Evolutionary conservation across 2,797 vertebrate species (phyloP), one percentile per base, ranked within the genome.

Genomic region (Acanthurus tractus): DNA sequence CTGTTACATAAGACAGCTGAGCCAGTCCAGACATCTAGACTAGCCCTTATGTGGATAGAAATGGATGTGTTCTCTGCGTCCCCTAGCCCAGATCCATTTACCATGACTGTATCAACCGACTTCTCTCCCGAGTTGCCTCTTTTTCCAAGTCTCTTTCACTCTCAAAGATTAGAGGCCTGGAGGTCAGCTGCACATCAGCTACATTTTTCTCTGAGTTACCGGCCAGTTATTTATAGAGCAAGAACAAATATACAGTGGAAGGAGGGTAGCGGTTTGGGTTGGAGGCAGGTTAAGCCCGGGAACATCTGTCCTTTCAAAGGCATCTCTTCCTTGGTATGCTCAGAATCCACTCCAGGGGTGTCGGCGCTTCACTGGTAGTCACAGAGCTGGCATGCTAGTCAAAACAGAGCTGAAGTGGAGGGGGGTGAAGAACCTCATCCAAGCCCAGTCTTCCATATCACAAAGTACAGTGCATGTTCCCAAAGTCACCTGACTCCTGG

Each of bases 381-480:
- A 95, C 90, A 87, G 92, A 95, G 94, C 89, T 93, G 90, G 82
- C 93, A 94, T 84, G 84, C 92, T 93, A 94, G 95, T 95, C 94
- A 94, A 95, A 97, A 96, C 86, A 89, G 78, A 85, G 76, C 70
- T 58, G 74, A 81, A 81, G 80, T 69, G 70, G 49, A 0, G 18
- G 40, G 54, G 74, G 67, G 78, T 58, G 62, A 78, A 88, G 71
- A 71, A 64, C 55, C 55, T 80, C 72, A 78, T 86, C 84, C 49
- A 64, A 82, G 76, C 20, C 63, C 81, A 83, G 40, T 81, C 82
- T 84, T 77, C 77, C 77, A 82, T 82, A 79, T 87, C 84, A 79
- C 52, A 7, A 12, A 63, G 75, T 46, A 65, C 64, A 78, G 46
- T 55, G 22, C 57, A 65, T 61, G 76, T 82, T 87, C 74, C 45